Evolutionary conservation across 92 coral and sea anemone species (phyloP), one percentile per base, ranked within the genome.

Genomic region (Muricea muricata): DNA sequence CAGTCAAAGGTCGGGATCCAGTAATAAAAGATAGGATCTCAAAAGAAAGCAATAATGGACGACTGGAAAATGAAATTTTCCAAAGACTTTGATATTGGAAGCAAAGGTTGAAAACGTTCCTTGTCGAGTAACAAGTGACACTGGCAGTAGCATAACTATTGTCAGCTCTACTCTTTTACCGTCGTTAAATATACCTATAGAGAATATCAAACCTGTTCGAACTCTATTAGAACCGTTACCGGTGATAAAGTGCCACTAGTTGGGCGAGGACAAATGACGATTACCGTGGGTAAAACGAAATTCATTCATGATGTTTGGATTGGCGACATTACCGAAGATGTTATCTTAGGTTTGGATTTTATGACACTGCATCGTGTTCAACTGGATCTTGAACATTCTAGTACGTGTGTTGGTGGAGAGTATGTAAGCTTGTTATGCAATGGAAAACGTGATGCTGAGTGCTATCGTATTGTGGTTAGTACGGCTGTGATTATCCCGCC

Each of bases 81-180:
- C 24, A 55, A 34, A 78, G 84, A 30, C 28, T 75, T 14, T 55
- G n/a, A n/a, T 79, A 17, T 32, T 79, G 32, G 33, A 60, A 15
- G 84, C 45, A 18, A 9, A 13, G 30, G 54, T 61, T 37, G 42
- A 21, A 14, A 72, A 67, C n/a, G 50, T 79, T 24, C 40, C 32
- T 42, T 50, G 71, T 29, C 28, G 14, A 30, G 39, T 79, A 20
- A 66, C 66, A 18, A 73, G 63, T 47, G 85, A 80, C 57, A 80
- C 85, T 34, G 78, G 85, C 32, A 55, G 73, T 37, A 80, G 66
- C 50, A 80, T 80, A 25, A 80, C 78, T 21, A 80, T 80, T 31
- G 80, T 80, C 14, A 60, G 34, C 33, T 73, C 85, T 17, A 41
- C 63, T 40, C 52, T 80, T 45, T 56, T 80, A 24, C 73, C 75